Evolutionary conservation across 2,797 vertebrate species (phyloP), one percentile per base, ranked within the genome.

Genomic region (Rhinichthys osculus): DNA sequence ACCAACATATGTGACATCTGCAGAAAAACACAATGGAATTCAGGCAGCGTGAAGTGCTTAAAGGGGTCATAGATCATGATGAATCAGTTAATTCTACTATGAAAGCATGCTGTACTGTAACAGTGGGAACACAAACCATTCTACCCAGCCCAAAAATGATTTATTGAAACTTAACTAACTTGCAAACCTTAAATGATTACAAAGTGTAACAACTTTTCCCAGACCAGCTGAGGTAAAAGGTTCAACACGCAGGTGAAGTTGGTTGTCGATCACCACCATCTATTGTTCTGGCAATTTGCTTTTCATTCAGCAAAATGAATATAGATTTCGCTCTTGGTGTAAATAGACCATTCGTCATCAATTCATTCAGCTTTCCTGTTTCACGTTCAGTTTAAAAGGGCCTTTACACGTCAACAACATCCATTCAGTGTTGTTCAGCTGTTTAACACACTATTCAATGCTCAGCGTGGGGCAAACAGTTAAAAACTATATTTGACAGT

Each of bases 361-460:
- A 64, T 79, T 64, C 57, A 64, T 64, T 42, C 40, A 21, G 38
- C n/a, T 44, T 30, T 19, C 38, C 40, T 44, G n/a, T 44, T 13
- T 27, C 5, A 23, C 10, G 14, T 79, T 44, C 44, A 23, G 54
- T 62, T 38, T 62, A 13, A 62, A n/a, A 30, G 4, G 38, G 54
- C 77, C 54, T 78, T 79, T 13, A 14, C 16, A 30, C 1, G 16
- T 79, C 77, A 79, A 64, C 57, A 30, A 3, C 77, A 30, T 44
- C n/a, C 40, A 79, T 64, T 64, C 16, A 79, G 40, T 64, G 57
- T 21, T 64, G 57, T 78, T 44, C n/a, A 64, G 9, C 57, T 78
- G 77, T 64, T 64, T 44, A 78, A 59, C 74, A 23, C 30, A 59
- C 33, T 77, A 59, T n/a, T 77, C 76, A 78, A 42, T 44, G 40